phyloP scores from a whole-genome alignment of 1,140 invertebrate species.

The Scaptomyza montana region DNA sequence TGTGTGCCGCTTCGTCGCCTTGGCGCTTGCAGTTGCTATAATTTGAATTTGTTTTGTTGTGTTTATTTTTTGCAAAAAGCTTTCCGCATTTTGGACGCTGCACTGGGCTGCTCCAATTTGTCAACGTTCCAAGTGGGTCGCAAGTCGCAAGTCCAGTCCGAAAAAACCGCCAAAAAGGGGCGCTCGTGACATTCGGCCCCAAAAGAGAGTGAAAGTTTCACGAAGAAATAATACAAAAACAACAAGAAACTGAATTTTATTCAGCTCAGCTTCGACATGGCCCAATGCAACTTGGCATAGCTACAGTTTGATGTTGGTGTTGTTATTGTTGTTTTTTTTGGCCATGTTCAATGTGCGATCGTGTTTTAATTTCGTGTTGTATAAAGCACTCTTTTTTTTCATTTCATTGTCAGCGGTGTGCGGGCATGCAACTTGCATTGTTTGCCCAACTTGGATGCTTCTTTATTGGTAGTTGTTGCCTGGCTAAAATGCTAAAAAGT shows the following conservation, averaged over 20 bases:
- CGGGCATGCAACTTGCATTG: conserved; percentile 72
- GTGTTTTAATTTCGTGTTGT: conserved; percentile 82
- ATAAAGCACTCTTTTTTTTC: conserved; percentile 41
- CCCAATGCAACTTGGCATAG: conserved; percentile 65
- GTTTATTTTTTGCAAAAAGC: conserved; percentile 30
- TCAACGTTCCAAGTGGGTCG: conserved; percentile 49
- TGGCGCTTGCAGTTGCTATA: conserved; percentile 5
- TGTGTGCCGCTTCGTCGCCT: conserved; percentile 34
- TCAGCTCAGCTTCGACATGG: conserved; percentile 78
- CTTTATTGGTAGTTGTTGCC: conserved; percentile 39
- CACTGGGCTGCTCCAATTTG: conserved; percentile 72
- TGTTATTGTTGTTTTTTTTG: conserved; percentile 43
- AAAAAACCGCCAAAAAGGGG: conserved; percentile 29
- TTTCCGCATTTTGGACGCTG: conserved; percentile 72
- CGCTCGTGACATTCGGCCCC: conserved; percentile 71
- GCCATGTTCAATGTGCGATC: conserved; percentile 70
- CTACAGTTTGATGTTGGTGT: conserved; percentile 17
- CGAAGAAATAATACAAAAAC: conserved; percentile 40
- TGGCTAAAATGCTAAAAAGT: conserved; percentile 70
- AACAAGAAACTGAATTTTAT: conserved; percentile 65
- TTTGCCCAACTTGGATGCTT: conserved; percentile 39
- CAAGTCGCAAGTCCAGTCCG: conserved; percentile 41
- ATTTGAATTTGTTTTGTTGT: conserved; percentile 12
- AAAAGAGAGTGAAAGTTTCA: conserved; percentile 80
- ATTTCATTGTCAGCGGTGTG: conserved; percentile 78